Evolutionary conservation across 2,797 vertebrate genomes (phyloP).

Genomic region (Neopelma chrysocephalum): DNA sequence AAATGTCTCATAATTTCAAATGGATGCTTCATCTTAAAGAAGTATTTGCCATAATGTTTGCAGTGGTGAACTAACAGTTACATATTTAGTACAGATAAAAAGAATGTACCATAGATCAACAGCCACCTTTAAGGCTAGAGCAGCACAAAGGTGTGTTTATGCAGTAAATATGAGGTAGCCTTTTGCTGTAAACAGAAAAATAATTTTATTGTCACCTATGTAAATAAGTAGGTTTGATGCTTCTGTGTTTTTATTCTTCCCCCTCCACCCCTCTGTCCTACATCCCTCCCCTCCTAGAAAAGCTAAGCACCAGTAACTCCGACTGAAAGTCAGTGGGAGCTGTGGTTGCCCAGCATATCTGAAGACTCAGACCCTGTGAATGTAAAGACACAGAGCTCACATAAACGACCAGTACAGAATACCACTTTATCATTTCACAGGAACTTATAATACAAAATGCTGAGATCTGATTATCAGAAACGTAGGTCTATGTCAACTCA

Average conservation of each 20-base stretch:
- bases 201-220: slow-evolving; percentile 73
- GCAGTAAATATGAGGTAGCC: slow-evolving; percentile 92
- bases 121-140: slow-evolving; percentile 76
- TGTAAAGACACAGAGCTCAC: slow-evolving; percentile 70
- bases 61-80: slow-evolving; percentile 54
- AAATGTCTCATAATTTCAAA: slow-evolving; percentile 57
- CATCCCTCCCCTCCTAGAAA: slow-evolving; percentile 37
- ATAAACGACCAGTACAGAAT: slow-evolving; percentile 69
- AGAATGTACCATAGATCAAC: slow-evolving; percentile 78
- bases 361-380: slow-evolving; percentile 58
- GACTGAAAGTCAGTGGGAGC: background rate
- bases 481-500: slow-evolving; percentile 85
- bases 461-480: slow-evolving; percentile 79
- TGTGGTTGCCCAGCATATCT: slow-evolving; percentile 29
- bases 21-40: slow-evolving; percentile 60
- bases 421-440: slow-evolving; percentile 68
- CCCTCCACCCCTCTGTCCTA: background rate
- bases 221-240: slow-evolving; percentile 73
- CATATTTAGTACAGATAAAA: slow-evolving; percentile 60
- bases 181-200: slow-evolving; percentile 94
- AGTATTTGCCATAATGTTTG: slow-evolving; percentile 47
- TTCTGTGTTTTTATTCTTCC: slow-evolving; percentile 14
- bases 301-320: slow-evolving; percentile 38
- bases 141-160: slow-evolving; percentile 77
- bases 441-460: slow-evolving; percentile 75